Percentiles rank a stretch among this genome's conserved stretches.
phyloP scores from a whole-genome alignment of 53 echinoderm and acorn worm genomes.

The Hippasteria phrygiana region DNA sequence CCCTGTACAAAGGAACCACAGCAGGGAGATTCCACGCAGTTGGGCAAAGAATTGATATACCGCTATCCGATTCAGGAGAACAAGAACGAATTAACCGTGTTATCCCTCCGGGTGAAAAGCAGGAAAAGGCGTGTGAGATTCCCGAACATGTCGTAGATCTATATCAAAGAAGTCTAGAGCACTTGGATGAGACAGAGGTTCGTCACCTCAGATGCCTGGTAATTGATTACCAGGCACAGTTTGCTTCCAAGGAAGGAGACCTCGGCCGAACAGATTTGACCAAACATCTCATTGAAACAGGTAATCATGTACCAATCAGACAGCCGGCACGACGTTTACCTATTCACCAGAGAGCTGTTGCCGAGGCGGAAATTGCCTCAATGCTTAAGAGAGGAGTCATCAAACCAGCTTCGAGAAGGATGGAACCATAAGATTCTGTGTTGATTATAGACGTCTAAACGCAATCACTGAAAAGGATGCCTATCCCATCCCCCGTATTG shows the following conservation, averaged over 20 bases:
- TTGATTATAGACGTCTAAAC: conserved; percentile 9
- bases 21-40: conserved; percentile 48
- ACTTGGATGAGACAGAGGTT: not conserved
- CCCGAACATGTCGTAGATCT: conserved; percentile 30
- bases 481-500: conserved; percentile 39
- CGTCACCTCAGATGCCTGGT: not conserved
- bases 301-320: conserved; percentile 31
- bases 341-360: conserved; percentile 41
- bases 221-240: conserved; percentile 32
- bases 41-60: not conserved
- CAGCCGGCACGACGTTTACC: conserved; percentile 57
- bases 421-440: conserved; percentile 29
- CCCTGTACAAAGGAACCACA: conserved; percentile 56
- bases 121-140: not conserved
- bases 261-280: conserved; percentile 42
- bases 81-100: not conserved
- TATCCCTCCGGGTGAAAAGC: too few relatives aligned
- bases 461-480: not conserved
- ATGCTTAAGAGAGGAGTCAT: conserved; percentile 58
- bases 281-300: conserved; percentile 47
- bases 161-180: not conserved
- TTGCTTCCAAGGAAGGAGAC: conserved; percentile 28
- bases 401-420: conserved; percentile 44
- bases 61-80: not conserved
- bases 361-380: conserved; percentile 35